Evolutionary conservation across 2,113 vertebrate species (phyloP), one percentile per base, ranked within the genome.

Genomic region (Pycnonotus jocosus): DNA sequence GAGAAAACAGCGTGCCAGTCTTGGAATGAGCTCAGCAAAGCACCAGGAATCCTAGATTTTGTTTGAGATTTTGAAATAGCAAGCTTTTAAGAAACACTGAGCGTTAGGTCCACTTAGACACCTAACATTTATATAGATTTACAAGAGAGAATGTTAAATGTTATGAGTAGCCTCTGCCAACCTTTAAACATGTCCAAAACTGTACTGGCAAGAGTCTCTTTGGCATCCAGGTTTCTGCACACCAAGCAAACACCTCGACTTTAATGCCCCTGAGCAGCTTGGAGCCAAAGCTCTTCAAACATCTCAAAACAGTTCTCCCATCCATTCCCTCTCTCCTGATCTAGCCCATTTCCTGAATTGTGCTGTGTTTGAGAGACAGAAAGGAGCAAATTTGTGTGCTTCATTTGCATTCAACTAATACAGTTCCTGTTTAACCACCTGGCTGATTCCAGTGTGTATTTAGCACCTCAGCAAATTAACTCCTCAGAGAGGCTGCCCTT

Each of bases 231-330:
- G 8, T 51, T 74, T 86, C 40, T 73, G 23, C 14, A 28, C 30
- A 60, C 19, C 44, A 13, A 68, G 7, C 11, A 10, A 1, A 35
- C 53, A 31, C 20, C 24, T 89, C 0, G 0, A 4, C 10, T 90
- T 94, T 58, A 56, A 23, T 42, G 25, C 3, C 24, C 35, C 23
- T 74, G 48, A 60, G 21, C 9, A 64, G 4, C 19, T 81, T 60
- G 47, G 27, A 90, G 45, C 10, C 66, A 82, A 79, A 85, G 44
- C 6, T 48, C 21, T 1, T 0, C 20, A 85, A 37, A 91, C 47
- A 40, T 48, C 24, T 85, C 22, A 44, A 20, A 81, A 15, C 13
- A 77, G 15, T 13, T 80, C 37, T 64, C 22, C 17, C 35, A 35
- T 15, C 28, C 40, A 53, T n/a, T 12, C 9, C 12, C 21, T 74